phyloP scores from a whole-genome alignment of 2,888 invertebrate genomes.

The Willowsia nigromaculata region DNA sequence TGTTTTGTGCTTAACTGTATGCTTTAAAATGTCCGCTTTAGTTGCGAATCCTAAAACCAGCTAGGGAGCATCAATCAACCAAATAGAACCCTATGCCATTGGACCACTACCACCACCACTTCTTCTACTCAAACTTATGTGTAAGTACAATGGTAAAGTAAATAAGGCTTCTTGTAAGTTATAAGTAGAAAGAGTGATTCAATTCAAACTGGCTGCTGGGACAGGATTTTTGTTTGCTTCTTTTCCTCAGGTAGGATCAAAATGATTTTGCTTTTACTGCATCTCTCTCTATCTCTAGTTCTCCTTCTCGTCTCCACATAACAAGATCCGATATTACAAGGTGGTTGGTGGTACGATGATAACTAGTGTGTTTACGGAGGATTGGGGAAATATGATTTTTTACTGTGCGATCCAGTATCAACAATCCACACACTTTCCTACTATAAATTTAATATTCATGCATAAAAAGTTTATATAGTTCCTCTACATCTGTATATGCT shows the following conservation, averaged over 20 bases:
- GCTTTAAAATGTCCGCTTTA: background rate
- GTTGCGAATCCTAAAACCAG: background rate
- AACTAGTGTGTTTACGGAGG: background rate
- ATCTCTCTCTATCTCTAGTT: background rate
- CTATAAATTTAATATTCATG: background rate
- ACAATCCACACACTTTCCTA: background rate
- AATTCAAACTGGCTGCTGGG: background rate
- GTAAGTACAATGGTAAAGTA: background rate
- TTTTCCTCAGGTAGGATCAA: conserved; percentile 32
- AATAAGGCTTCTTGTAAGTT: background rate
- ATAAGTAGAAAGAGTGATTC: background rate
- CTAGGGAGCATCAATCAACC: conserved; percentile 24
- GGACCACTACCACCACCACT: background rate
- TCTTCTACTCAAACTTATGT: too few species aligned
- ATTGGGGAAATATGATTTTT: background rate
- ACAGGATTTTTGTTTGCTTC: conserved; percentile 39
- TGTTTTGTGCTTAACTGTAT: background rate
- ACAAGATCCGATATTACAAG: background rate
- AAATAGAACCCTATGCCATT: conserved; percentile 1
- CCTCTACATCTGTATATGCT: too few species aligned
- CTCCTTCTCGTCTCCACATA: background rate
- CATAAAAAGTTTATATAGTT: background rate
- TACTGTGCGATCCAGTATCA: background rate
- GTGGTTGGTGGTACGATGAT: background rate
- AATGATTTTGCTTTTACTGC: conserved; percentile 1